Conservation (phyloP, 2,888 invertebrate species). For the Mamestra brassicae region DNA sequence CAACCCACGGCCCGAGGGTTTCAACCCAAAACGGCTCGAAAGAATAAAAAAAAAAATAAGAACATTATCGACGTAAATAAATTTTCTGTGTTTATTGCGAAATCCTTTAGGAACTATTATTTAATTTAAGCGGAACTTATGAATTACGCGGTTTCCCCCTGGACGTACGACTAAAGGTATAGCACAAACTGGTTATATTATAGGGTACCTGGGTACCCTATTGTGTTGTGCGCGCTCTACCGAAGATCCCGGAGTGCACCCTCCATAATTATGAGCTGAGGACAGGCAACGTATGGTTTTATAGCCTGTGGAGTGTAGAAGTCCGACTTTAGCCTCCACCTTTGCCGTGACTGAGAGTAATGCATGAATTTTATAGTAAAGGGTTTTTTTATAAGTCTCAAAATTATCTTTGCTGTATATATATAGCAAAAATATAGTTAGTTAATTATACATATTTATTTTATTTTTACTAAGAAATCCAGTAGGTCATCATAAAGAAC, state of each 20-base stretch:
- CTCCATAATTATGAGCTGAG: conserved; percentile 27
- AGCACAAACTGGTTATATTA: conserved; percentile 1
- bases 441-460: no score
- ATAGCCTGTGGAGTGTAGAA: not conserved
- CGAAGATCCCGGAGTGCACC: conserved; percentile 39
- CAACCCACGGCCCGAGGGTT: no score
- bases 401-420: no score
- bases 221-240: conserved; percentile 44
- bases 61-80: no score
- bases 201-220: conserved; percentile 6
- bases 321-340: conserved; percentile 15
- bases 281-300: conserved; percentile 24
- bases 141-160: not conserved
- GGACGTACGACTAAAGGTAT: conserved; percentile 7
- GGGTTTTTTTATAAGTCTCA: not conserved
- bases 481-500: no score
- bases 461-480: no score
- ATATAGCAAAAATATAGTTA: no score
- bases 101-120: not conserved
- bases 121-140: conserved; percentile 5
- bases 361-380: not conserved
- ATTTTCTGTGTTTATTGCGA: not conserved
- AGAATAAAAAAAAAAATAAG: no score
- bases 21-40: no score
- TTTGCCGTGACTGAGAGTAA: conserved; percentile 17